phyloP scores from a whole-genome alignment of 1,140 invertebrate species.

The Procambarus virginalis region DNA sequence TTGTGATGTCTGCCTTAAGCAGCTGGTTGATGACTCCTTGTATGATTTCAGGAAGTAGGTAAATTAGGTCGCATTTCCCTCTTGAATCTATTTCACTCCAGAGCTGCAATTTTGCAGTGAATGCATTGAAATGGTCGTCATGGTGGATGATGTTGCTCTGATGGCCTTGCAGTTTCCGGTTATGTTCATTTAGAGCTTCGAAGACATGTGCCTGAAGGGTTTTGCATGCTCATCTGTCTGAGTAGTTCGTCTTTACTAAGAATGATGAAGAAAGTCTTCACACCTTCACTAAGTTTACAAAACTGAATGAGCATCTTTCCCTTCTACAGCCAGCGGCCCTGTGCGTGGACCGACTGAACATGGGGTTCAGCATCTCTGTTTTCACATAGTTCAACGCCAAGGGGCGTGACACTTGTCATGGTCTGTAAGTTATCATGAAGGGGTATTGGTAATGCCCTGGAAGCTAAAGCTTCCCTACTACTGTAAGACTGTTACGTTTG shows the following conservation, averaged over 20 bases:
- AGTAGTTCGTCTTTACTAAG: neutral
- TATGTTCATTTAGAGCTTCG: constrained; percentile 1
- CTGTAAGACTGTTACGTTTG: neutral
- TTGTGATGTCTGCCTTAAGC: neutral
- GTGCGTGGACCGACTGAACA: neutral
- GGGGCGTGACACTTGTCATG: neutral
- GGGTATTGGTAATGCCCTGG: neutral
- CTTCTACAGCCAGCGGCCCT: neutral
- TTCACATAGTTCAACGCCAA: neutral
- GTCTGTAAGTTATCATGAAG: neutral
- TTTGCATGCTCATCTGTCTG: neutral
- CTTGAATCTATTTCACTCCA: neutral
- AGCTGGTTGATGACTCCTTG: neutral
- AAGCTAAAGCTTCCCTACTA: neutral
- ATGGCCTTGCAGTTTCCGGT: neutral
- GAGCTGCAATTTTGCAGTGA: neutral
- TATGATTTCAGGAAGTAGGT: neutral
- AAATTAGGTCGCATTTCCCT: neutral
- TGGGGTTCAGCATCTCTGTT: neutral
- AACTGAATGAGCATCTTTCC: neutral
- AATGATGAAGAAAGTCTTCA: neutral
- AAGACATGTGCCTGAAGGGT: neutral
- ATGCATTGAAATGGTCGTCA: constrained; percentile 16
- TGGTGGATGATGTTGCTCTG: constrained; percentile 15
- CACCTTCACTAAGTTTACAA: too few species aligned